Base-by-base conservation (phyloP, 2,113 vertebrate species). In the Casuarius casuarius region DNA sequence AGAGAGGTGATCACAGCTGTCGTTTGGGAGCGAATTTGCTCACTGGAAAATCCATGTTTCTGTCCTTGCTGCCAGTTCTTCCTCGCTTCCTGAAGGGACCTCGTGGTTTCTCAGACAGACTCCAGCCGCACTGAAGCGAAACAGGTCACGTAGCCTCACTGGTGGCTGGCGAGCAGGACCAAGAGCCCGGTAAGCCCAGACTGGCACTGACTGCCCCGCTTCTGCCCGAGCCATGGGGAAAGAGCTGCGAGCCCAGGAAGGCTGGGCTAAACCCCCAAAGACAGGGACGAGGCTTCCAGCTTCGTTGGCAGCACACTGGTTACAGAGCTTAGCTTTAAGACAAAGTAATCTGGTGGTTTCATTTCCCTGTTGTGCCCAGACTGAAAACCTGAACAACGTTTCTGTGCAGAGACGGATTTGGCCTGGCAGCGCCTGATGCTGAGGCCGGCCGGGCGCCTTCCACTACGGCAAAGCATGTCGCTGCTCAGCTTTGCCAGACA, bases 191-290 rank as follows among this genome's bases (percentile, higher is more conserved):
- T 26, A 8, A 92, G 67, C 51, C 72, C 72, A 61, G 49, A 6
- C 26, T 20, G 33, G 71, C 61, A 44, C 29, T 49, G 80, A 15
- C 48, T 77, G 48, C 51, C 66, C 61, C 35, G 18, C 4, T 42
- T 68, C 71, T 21, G 29, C 44, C 20, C 0, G 0, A 42, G 54
- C 71, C 28, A 25, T 8, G 42, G 42, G 6, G 5, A 2, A 2
- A 12, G 72, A 65, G 54, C 65, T 83, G 56, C 12, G 21, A 8
- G 66, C 25, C 42, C 40, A 26, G 29, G 71, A 77, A 25, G 40
- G 38, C 7, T 48, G 61, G 18, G 38, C 9, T 35, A 33, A 22
- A 72, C 28, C 70, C 54, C 56, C 78, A 20, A 15, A 58, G 76
- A 4, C 10, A 74, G 17, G 63, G 61, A 29, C 2, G 10, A 11